phyloP scores from a whole-genome alignment of 2,797 vertebrate species.

The Acanthopagrus latus region DNA sequence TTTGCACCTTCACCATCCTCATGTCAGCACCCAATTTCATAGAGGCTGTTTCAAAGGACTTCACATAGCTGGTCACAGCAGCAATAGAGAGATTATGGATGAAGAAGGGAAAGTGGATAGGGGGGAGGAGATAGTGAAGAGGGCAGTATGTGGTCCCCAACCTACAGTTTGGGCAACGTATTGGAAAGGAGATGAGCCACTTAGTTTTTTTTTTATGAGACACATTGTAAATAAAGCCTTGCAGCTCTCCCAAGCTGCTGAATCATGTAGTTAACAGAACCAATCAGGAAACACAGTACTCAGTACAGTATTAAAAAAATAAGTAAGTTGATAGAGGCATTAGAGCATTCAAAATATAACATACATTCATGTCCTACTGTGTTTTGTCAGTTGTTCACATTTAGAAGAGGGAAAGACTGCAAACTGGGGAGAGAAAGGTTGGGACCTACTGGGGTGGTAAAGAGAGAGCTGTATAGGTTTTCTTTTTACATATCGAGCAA shows the following conservation, averaged over 20 bases:
- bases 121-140: neutral
- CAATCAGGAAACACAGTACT: constrained; percentile 18
- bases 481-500: constrained; percentile 15
- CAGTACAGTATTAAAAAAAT: neutral
- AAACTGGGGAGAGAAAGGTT: constrained; percentile 11
- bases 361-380: neutral
- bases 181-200: neutral
- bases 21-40: constrained; percentile 96
- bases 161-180: neutral
- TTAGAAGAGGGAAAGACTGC: neutral
- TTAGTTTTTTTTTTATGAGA: constrained; percentile 16
- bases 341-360: constrained; percentile 7
- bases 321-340: constrained; percentile 14
- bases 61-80: constrained; percentile 81
- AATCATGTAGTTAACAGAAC: constrained; percentile 3
- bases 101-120: constrained; percentile 7
- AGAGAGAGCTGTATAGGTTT: constrained; percentile 23
- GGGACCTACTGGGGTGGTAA: constrained; percentile 9
- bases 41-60: constrained; percentile 94
- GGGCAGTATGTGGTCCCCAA: constrained; percentile 13
- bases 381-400: constrained; percentile 12
- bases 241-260: constrained; percentile 10
- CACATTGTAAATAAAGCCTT: neutral
- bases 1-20: constrained; percentile 94
- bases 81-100: constrained; percentile 4